Conservation (phyloP, 2,113 vertebrate genomes). For the Recurvirostra avosetta region DNA sequence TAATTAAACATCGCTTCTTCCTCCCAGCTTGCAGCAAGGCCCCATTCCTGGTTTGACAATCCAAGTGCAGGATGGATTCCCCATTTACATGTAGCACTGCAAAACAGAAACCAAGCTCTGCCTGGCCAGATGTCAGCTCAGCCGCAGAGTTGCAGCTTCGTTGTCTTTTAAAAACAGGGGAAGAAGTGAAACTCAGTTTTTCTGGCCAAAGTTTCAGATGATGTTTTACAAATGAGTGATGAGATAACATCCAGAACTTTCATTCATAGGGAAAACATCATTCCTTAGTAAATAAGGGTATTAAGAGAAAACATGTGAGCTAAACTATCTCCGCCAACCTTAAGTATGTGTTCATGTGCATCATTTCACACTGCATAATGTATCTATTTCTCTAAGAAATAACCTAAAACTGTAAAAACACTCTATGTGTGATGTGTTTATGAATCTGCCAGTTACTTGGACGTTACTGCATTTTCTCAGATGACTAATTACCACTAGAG, state of each 20-base stretch:
- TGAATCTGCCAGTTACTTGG: conserved; percentile 48
- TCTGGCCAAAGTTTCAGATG: neutral
- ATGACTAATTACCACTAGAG: conserved; percentile 47
- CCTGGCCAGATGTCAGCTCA: neutral
- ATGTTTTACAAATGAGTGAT: neutral
- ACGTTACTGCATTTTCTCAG: conserved; percentile 12
- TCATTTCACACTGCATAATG: neutral
- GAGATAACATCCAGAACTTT: neutral
- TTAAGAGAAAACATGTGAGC: neutral
- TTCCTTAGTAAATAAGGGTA: neutral
- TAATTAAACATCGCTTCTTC: neutral
- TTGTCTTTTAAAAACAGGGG: neutral
- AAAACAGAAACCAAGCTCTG: neutral
- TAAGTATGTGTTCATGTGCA: neutral
- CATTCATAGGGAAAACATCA: neutral
- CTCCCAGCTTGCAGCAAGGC: neutral
- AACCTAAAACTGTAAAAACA: neutral
- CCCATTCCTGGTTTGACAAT: neutral
- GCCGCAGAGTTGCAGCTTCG: neutral
- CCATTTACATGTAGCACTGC: neutral
- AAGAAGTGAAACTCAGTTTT: neutral
- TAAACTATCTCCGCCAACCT: neutral
- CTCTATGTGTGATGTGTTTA: neutral
- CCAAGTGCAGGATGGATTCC: neutral
- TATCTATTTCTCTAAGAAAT: neutral